Base-by-base conservation (phyloP, 2,888 invertebrate genomes). In the Aleiodes alternator region DNA sequence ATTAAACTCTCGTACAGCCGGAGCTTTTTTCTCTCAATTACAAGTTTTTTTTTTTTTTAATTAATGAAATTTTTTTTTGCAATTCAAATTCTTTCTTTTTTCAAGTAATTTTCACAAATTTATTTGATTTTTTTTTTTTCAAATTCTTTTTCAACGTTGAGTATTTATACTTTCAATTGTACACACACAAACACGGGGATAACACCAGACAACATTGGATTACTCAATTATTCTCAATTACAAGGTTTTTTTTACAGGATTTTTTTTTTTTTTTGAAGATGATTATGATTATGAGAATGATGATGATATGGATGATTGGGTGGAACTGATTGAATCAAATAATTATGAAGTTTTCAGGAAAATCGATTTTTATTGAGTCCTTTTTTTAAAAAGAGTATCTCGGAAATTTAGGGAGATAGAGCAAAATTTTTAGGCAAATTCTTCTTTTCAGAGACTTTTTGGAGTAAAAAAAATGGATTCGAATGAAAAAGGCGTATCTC, bases 91-190 rank as follows among this genome's bases (percentile, higher is more conserved):
- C 57, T 61, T 31, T 50, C 29, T 34, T 56, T 51, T 29, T 12
- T 38, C 9, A n/a, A 57, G 53, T 12, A 8, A 53, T 16, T 53
- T 16, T 16, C 0, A 5, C 8, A n/a, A 16, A 53, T 31, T 55
- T 69, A 2, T 12, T 11, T 38, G 7, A 11, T 7, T 53, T 66
- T 75, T 59, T 29, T 61, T 76, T 57, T 61, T 76, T 53, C 14
- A 74, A 53, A 50, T 53, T 34, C 79, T 86, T 55, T 53, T 34
- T 80, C 86, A 88, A 89, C 88, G 87, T 88, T 89, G 88, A 89
- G 89, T 89, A 88, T 88, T 88, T 88, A 88, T 89, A 89, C 88
- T 89, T 89, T 88, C 88, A 88, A 86, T 84, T 86, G 85, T 87
- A 87, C 85, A 87, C 81, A 84, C 87, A 88, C 85, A 88, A 88